Evolutionary conservation across 2,113 vertebrate genomes (phyloP).

Genomic region (Ptychochromis oligacanthus): DNA sequence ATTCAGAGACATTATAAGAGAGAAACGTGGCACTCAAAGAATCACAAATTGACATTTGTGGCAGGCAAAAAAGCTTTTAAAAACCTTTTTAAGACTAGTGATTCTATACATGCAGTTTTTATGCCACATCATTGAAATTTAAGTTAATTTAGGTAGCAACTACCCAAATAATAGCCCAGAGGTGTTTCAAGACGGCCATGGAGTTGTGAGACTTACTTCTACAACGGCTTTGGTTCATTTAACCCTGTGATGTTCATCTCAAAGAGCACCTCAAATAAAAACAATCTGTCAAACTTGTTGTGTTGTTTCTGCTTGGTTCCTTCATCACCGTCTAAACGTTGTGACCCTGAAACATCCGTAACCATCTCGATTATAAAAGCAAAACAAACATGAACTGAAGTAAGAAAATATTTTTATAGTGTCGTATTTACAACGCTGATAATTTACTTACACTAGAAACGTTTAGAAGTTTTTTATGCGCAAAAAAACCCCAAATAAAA

Average conservation of each 20-base stretch:
- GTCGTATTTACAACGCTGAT: neutral
- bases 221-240: neutral
- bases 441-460: too few relatives aligned
- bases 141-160: fast-evolving
- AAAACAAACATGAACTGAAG: neutral
- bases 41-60: neutral
- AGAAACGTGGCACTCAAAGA: neutral
- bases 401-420: neutral
- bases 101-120: fast-evolving
- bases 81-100: neutral
- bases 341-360: fast-evolving
- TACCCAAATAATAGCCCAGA: neutral
- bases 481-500: too few relatives aligned
- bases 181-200: neutral
- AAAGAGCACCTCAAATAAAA: neutral
- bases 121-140: neutral
- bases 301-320: neutral
- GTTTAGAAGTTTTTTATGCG: too few relatives aligned
- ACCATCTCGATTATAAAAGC: neutral
- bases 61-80: neutral
- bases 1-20: neutral
- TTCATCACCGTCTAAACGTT: neutral
- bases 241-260: neutral
- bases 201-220: too few relatives aligned
- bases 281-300: neutral